Percentiles rank a stretch among this genome's conserved stretches.
These are phyloP conservation scores for Morphnarchus princeps DNA, from an alignment of 2,113 vertebrate genomes.

Conservation along the genomic window DNA sequence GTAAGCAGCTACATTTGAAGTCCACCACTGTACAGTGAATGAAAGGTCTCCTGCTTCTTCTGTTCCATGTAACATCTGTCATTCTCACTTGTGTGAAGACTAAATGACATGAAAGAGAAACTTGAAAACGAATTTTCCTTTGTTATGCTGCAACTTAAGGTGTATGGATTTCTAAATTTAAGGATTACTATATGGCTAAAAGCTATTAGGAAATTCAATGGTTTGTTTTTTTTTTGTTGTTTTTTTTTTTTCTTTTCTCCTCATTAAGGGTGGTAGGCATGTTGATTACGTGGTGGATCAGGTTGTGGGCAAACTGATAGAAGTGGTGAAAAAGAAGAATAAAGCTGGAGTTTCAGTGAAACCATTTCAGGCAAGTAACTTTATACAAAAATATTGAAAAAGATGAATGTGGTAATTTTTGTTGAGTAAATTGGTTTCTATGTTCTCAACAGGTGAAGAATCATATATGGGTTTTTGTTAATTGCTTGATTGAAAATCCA, in stretches of 20 bases:
- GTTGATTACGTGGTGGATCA: conserved; percentile 98
- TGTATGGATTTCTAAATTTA: neutral
- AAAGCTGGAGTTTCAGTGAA: conserved; percentile 98
- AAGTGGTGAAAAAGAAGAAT: conserved; percentile 99
- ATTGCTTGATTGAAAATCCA: conserved; percentile 96
- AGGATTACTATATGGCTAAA: neutral
- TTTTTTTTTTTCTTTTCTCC: neutral
- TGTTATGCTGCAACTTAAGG: neutral
- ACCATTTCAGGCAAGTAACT: conserved; percentile 91
- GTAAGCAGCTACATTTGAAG: neutral
- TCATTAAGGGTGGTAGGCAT: conserved; percentile 90
- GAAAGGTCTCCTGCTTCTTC: neutral
- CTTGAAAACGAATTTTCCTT: neutral
- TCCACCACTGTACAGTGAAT: neutral
- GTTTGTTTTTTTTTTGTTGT: neutral
- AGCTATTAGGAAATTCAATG: neutral
- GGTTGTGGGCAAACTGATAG: conserved; percentile 95
- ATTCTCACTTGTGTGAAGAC: neutral
- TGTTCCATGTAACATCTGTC: neutral
- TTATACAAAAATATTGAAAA: neutral
- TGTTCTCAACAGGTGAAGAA: conserved; percentile 89
- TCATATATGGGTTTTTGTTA: conserved; percentile 98
- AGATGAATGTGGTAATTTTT: neutral
- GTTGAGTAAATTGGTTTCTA: neutral
- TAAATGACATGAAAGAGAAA: neutral